phyloP scores from a whole-genome alignment of 2,888 invertebrate genomes.

The Pammene aurita region DNA sequence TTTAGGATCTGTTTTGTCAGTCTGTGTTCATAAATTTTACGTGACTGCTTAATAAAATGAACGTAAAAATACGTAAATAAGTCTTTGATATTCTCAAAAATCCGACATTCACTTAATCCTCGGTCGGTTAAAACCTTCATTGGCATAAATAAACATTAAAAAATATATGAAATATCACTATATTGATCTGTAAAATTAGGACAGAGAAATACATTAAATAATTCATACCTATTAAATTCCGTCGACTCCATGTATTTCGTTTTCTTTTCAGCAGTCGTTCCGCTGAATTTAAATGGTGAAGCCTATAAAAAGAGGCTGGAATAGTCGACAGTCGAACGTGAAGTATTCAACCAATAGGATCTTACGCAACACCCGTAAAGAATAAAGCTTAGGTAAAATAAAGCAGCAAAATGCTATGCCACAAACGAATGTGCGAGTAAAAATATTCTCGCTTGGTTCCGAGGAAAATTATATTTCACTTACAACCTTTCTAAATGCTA shows the following conservation, averaged over 20 bases:
- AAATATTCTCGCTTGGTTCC: background rate
- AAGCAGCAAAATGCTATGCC: slow-evolving; percentile 43
- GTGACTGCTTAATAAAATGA: no score
- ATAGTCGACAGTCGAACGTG: slow-evolving; percentile 48
- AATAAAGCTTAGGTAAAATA: slow-evolving; percentile 46
- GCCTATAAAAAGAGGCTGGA: slow-evolving; percentile 55
- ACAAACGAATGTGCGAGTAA: slow-evolving; percentile 11
- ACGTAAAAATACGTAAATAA: no score
- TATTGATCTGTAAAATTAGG: background rate
- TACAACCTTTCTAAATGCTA: no score
- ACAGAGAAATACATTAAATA: background rate
- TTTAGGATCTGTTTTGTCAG: no score
- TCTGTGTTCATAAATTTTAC: no score
- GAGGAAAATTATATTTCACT: no score
- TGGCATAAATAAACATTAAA: no score
- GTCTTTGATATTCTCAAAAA: no score
- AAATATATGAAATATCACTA: no score
- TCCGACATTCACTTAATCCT: no score
- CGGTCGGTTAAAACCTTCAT: no score
- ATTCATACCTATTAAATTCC: background rate
- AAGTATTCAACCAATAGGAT: slow-evolving; percentile 42
- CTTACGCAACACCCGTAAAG: slow-evolving; percentile 50
- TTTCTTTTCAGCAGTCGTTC: slow-evolving; percentile 35
- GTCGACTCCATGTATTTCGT: slow-evolving; percentile 17
- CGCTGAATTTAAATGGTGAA: slow-evolving; percentile 54